A percentile compares a stretch with the other conserved stretches of the same genome.
These are phyloP conservation scores for Solea senegalensis DNA, from an alignment of 2,113 vertebrate species.

Conservation along the genomic window DNA sequence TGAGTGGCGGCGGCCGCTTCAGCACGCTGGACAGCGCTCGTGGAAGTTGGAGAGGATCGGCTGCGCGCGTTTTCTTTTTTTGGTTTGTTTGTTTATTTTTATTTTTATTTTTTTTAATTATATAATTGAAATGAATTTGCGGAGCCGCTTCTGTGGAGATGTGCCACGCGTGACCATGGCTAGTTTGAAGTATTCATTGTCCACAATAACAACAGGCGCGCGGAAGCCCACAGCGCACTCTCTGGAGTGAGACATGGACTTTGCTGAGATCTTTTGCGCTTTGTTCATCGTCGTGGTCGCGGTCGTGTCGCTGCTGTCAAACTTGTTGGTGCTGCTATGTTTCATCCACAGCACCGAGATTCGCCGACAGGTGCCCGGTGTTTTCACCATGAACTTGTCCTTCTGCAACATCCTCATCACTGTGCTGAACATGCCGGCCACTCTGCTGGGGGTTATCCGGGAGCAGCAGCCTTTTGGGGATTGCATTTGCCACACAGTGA, in stretches of 20 bases:
- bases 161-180: constrained; percentile 59
- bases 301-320: constrained; percentile 84
- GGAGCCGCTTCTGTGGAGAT: not conserved
- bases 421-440: constrained; percentile 86
- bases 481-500: constrained; percentile 81
- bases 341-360: constrained; percentile 87
- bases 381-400: constrained; percentile 87
- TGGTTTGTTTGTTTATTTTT: too few relatives aligned
- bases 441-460: constrained; percentile 80
- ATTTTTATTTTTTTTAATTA: too few relatives aligned
- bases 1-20: constrained; percentile 52
- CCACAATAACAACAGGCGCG: constrained; percentile 27
- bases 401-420: constrained; percentile 88
- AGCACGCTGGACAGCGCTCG: constrained; percentile 87
- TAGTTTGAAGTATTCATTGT: constrained; percentile 19
- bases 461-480: constrained; percentile 83
- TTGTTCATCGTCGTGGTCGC: constrained; percentile 85
- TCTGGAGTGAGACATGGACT: constrained; percentile 86
- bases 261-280: constrained; percentile 82
- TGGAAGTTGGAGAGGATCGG: constrained; percentile 48
- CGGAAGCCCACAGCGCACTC: constrained; percentile 51
- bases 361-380: constrained; percentile 84
- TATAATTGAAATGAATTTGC: too few relatives aligned
- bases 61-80: constrained; percentile 13
- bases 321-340: constrained; percentile 87